phyloP scores from a whole-genome alignment of 2,113 vertebrate genomes.

The Albula goreensis region DNA sequence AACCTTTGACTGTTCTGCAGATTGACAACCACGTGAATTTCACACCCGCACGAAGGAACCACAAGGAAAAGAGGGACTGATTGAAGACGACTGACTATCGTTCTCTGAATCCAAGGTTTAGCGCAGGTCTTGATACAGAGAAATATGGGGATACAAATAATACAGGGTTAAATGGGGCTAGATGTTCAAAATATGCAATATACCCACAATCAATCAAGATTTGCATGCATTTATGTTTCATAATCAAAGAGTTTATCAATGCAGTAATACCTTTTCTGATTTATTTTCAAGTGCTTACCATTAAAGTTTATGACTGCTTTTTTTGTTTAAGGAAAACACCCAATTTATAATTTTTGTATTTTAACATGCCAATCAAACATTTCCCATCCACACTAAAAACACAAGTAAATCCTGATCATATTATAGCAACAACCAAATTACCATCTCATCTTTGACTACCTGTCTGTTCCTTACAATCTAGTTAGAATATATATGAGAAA shows the following conservation, averaged over 20 bases:
- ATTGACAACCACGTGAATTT: neutral
- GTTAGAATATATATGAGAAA: neutral
- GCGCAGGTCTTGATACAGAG: neutral
- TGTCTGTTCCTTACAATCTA: neutral
- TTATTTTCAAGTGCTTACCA: neutral
- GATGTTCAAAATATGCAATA: neutral
- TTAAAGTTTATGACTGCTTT: neutral
- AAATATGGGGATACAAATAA: neutral
- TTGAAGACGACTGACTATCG: too few species aligned
- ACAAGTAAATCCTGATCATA: neutral
- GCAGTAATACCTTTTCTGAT: slow-evolving; percentile 24
- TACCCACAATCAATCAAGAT: neutral
- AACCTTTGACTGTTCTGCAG: too few species aligned
- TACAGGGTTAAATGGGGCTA: neutral
- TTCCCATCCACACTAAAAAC: neutral
- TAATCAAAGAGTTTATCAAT: slow-evolving; percentile 42
- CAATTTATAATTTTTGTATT: neutral
- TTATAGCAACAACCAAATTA: neutral
- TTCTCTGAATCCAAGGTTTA: neutral
- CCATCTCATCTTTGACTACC: neutral
- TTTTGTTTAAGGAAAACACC: neutral
- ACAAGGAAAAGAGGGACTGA: neutral
- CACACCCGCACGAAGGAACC: neutral
- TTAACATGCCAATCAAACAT: neutral
- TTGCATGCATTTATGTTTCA: too few species aligned